Evolutionary conservation across 2,797 vertebrate species (phyloP).

Genomic region (Ctenopoma multispine): DNA sequence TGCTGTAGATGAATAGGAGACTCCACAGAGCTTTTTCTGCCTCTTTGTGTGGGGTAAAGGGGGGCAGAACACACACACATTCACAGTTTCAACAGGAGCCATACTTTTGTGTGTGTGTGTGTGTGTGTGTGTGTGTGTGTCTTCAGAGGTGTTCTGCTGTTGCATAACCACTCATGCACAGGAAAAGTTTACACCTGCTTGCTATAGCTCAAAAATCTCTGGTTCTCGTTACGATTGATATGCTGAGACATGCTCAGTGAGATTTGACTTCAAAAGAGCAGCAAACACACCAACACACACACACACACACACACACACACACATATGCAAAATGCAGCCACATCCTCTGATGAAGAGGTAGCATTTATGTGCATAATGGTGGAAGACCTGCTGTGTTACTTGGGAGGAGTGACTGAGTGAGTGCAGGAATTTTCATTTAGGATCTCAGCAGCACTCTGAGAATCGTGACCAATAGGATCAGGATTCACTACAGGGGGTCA

Average conservation of each 20-base stretch:
- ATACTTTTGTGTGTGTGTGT: too few species aligned
- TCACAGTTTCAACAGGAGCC: conserved; percentile 53
- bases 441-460: conserved; percentile 74
- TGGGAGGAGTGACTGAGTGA: conserved; percentile 65
- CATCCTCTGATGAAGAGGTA: conserved; percentile 61
- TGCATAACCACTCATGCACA: conserved; percentile 40
- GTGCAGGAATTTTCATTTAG: conserved; percentile 82
- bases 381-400: conserved; percentile 71
- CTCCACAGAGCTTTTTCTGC: conserved; percentile 79
- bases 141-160: conserved; percentile 38
- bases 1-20: conserved; percentile 83
- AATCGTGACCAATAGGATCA: conserved; percentile 81
- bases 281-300: conserved; percentile 27
- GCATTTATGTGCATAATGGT: conserved; percentile 59
- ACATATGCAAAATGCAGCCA: conserved; percentile 50
- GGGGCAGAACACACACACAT: conserved; percentile 66
- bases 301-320: conserved; percentile 24
- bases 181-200: conserved; percentile 43
- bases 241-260: conserved; percentile 41
- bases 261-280: conserved; percentile 53
- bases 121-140: conserved; percentile 25
- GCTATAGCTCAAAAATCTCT: conserved; percentile 21
- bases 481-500: conserved; percentile 70
- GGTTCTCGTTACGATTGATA: conserved; percentile 37
- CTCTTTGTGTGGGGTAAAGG: conserved; percentile 79